Evolutionary conservation across 1,140 invertebrate genomes (phyloP).

Genomic region (Atta cephalotes): DNA sequence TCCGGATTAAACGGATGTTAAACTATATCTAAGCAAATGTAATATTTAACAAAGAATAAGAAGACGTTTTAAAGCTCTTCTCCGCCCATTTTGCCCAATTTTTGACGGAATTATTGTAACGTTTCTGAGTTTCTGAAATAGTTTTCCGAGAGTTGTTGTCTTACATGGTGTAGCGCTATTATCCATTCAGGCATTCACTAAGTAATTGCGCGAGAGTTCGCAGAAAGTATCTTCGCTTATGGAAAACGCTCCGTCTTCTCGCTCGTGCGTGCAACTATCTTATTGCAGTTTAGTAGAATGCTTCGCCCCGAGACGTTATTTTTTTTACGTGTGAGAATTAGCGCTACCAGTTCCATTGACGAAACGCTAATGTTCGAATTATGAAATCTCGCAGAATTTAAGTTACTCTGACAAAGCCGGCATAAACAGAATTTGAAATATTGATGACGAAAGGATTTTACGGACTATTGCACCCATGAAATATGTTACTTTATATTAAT

Average conservation of each 20-base stretch:
- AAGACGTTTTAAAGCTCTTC: background rate
- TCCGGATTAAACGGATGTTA: background rate
- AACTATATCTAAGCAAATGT: background rate
- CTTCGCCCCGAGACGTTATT: conserved; percentile 6
- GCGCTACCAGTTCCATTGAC: background rate
- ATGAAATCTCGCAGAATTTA: conserved; percentile 7
- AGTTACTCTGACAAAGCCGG: background rate
- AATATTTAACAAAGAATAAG: background rate
- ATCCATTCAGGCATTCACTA: conserved; percentile 23
- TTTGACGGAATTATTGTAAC: conserved; percentile 1
- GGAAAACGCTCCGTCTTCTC: conserved; percentile 13
- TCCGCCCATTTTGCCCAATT: background rate
- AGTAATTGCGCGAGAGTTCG: conserved; percentile 36
- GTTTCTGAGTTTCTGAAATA: conserved; percentile 10
- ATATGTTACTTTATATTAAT: conserved; percentile 15
- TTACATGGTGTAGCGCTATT: conserved; percentile 34
- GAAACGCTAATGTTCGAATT: conserved; percentile 35
- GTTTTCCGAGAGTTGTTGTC: background rate
- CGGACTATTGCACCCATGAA: background rate
- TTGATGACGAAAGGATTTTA: background rate
- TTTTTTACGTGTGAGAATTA: conserved; percentile 38
- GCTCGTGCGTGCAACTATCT: background rate
- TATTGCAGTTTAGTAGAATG: background rate
- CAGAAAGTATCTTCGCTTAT: conserved; percentile 31
- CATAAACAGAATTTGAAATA: conserved; percentile 28